Evolutionary conservation across 2,888 invertebrate genomes (phyloP), one percentile per base, ranked within the genome.

Genomic region (Polydrusus cervinus): DNA sequence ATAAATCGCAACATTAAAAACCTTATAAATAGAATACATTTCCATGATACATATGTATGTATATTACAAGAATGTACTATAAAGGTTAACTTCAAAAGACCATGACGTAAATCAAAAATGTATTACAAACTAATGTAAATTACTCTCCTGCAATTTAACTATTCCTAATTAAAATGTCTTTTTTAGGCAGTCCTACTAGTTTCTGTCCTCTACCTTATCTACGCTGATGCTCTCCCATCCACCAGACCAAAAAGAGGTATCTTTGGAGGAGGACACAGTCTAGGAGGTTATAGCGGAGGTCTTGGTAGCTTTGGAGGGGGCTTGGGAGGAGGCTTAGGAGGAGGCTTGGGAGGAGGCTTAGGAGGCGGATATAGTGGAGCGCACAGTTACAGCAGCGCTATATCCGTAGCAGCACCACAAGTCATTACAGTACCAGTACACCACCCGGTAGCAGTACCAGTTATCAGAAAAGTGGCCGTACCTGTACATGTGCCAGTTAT

Each of bases 281-380:
- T n/a, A n/a, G n/a, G n/a, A n/a, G n/a, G n/a, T n/a, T n/a, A n/a
- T n/a, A n/a, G n/a, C n/a, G n/a, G n/a, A n/a, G n/a, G n/a, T n/a
- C n/a, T n/a, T n/a, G n/a, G n/a, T n/a, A n/a, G n/a, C 69, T 85
- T 83, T 80, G 88, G 74, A 49, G 73, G 71, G n/a, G n/a, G n/a
- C n/a, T n/a, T n/a, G n/a, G n/a, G n/a, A n/a, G n/a, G 43, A 53
- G 88, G 88, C 69, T 85, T 83, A 80, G 88, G 74, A 49, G 73
- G 71, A 14, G 66, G 66, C 8, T 49, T 16, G 0, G 40, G 68
- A 71, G 76, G 45, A 38, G 73, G 71, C 7, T 65, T 51, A 8
- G 72, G 72, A 80, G 88, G 72, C 34, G 69, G 64, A 13, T 62
- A 53, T 25, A 25, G 53, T 2, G 53, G 53, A 3, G 53, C 30